Base-by-base conservation (phyloP, 2,113 vertebrate genomes). In the Albula goreensis region DNA sequence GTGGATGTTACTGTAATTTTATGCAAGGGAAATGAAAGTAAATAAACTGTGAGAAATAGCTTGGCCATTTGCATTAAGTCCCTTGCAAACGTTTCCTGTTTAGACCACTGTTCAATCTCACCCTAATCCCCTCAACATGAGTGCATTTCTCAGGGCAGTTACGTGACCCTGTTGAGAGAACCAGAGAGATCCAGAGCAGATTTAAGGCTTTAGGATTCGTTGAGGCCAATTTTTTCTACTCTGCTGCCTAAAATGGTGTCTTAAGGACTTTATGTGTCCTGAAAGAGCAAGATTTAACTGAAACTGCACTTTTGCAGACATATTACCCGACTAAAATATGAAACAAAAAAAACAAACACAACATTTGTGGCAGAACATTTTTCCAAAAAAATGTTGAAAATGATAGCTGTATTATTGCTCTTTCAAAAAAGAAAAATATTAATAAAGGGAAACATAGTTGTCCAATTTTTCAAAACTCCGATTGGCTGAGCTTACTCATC, bases 51-150 rank as follows among this genome's bases (percentile, higher is more conserved):
- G 70, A 84, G 85, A 85, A 89, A 86, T 82, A 79, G 82, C 70
- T 52, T 13, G 53, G 85, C 82, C 86, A 87, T 88, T 88, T 89
- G 88, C 83, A 86, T 88, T 31, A 56, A 81, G 84, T 51, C 83
- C 52, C 87, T 86, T 74, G 52, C 78, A 82, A 86, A 57, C 60
- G 49, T 87, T 85, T 87, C 84, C 88, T 84, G 56, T 89, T 87
- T 87, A 86, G 86, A 85, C 80, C 85, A 86, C 88, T 88, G 85
- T 77, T 89, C 82, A 86, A 48, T 86, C 82, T 88, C 74, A 86
- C 51, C 77, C 84, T 83, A 89, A 87, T 89, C 86, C 84, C 84
- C 84, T 82, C 85, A 52, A 63, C 78, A 82, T 48, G 79, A 86
- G 57, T 82, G 74, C 78, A 50, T 63, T 87, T 85, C 78, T 85